These are phyloP conservation scores for Pithys albifrons DNA, from an alignment of 2,113 vertebrate species.

Conservation along the genomic window DNA sequence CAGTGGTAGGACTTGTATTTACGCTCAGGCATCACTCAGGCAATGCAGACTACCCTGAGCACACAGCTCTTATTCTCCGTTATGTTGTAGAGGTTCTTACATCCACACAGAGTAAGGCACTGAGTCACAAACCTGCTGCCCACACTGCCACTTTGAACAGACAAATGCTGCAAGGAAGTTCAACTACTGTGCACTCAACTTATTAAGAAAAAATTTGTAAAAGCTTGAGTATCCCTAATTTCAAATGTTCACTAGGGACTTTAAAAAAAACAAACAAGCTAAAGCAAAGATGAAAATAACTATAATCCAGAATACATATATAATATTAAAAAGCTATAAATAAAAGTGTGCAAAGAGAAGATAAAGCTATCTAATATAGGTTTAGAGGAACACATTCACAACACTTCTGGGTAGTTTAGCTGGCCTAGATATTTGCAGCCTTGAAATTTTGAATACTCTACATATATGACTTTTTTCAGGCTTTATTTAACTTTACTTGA, in stretches of 20 bases:
- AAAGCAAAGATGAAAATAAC: not conserved
- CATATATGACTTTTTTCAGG: not conserved
- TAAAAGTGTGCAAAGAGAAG: not conserved
- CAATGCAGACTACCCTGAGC: not conserved
- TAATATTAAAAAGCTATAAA: not conserved
- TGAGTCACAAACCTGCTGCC: not conserved
- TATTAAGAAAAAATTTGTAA: not conserved
- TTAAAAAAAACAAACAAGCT: too few relatives aligned
- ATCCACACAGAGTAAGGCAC: not conserved
- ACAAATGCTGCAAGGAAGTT: not conserved
- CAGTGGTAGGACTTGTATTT: not conserved
- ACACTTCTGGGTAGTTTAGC: not conserved
- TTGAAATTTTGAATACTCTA: not conserved
- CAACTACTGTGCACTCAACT: not conserved
- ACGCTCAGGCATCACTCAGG: not conserved
- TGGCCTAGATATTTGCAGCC: not conserved
- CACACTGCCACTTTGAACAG: not conserved
- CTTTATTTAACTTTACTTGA: not conserved
- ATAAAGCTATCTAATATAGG: not conserved
- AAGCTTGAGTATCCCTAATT: not conserved
- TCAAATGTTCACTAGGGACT: not conserved
- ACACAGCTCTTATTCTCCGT: not conserved
- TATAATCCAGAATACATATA: not conserved
- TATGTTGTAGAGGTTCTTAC: not conserved
- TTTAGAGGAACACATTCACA: not conserved